Percentiles rank a stretch among this genome's conserved stretches.
Conservation (phyloP, 2,797 vertebrate species). For the Heterohyrax brucei region DNA sequence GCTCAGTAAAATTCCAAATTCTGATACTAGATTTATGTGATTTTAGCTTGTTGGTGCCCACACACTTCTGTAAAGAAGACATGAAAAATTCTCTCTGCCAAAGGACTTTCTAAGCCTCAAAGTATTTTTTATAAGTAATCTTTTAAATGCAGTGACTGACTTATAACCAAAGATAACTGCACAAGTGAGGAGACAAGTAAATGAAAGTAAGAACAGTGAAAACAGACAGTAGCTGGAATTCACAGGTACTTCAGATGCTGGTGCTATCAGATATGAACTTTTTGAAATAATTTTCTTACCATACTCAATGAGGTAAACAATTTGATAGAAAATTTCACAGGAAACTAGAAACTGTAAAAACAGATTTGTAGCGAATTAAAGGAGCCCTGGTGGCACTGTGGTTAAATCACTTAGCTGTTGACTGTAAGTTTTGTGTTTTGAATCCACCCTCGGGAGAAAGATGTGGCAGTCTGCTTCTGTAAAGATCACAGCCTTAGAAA, state of each 20-base stretch:
- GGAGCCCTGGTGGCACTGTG: too few relatives aligned
- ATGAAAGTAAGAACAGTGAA: not conserved
- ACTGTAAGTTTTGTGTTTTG: too few relatives aligned
- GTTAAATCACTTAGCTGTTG: too few relatives aligned
- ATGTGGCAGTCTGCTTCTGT: too few relatives aligned
- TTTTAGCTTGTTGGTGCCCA: not conserved
- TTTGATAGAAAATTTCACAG: not conserved
- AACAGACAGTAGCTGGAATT: not conserved
- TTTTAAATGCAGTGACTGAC: not conserved
- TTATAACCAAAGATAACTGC: conserved; percentile 12
- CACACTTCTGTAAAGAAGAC: not conserved
- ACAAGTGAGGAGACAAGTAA: conserved; percentile 3
- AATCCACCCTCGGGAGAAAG: too few relatives aligned
- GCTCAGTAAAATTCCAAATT: not conserved
- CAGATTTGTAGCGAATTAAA: not conserved
- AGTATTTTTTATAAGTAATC: conserved; percentile 17
- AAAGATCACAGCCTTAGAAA: too few relatives aligned
- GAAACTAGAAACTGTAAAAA: not conserved
- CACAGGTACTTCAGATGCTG: not conserved
- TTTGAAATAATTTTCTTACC: conserved; percentile 10
- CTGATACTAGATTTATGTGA: not conserved
- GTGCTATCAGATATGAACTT: not conserved
- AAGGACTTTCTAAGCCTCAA: not conserved
- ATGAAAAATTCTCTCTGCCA: not conserved
- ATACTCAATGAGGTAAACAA: not conserved